These are phyloP conservation scores for Pantelozetes paolii DNA, from an alignment of 2,888 invertebrate species.

Conservation along the genomic window DNA sequence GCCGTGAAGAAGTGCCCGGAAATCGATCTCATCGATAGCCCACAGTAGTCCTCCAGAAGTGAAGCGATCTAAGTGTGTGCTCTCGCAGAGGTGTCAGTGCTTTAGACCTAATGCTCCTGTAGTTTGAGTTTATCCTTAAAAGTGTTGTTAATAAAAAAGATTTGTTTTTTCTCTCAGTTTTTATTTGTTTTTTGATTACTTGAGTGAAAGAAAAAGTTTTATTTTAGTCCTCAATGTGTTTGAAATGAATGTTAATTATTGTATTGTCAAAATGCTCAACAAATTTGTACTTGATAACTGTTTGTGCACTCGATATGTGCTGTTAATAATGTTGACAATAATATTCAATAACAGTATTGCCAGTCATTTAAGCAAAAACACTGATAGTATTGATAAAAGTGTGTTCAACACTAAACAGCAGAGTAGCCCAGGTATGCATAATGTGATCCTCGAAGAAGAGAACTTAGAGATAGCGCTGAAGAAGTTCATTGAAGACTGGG, in stretches of 20 bases:
- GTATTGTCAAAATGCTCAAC: conserved; percentile 5
- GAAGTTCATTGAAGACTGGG: conserved; percentile 20
- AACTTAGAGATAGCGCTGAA: conserved; percentile 16
- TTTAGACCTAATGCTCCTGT: too few species aligned
- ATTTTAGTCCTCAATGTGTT: too few species aligned
- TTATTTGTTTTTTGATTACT: too few species aligned
- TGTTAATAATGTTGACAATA: conserved; percentile 2
- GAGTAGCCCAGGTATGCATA: not conserved
- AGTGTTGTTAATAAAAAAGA: too few species aligned
- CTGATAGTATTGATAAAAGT: conserved; percentile 1
- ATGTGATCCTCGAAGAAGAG: conserved; percentile 8
- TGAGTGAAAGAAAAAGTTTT: too few species aligned
- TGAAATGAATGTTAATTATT: not conserved
- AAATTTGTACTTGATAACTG: not conserved
- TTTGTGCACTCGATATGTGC: conserved; percentile 10
- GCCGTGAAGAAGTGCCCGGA: conserved; percentile 12
- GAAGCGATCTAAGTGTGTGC: too few species aligned
- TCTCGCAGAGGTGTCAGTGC: too few species aligned
- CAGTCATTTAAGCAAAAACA: conserved; percentile 8
- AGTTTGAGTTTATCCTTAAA: too few species aligned
- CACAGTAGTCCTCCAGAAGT: too few species aligned
- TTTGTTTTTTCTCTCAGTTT: too few species aligned
- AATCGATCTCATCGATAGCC: not conserved
- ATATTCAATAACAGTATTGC: conserved; percentile 15
- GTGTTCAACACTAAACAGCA: conserved; percentile 2